These are phyloP conservation scores for Numida meleagris DNA, from an alignment of 2,113 vertebrate species.

Conservation along the genomic window DNA sequence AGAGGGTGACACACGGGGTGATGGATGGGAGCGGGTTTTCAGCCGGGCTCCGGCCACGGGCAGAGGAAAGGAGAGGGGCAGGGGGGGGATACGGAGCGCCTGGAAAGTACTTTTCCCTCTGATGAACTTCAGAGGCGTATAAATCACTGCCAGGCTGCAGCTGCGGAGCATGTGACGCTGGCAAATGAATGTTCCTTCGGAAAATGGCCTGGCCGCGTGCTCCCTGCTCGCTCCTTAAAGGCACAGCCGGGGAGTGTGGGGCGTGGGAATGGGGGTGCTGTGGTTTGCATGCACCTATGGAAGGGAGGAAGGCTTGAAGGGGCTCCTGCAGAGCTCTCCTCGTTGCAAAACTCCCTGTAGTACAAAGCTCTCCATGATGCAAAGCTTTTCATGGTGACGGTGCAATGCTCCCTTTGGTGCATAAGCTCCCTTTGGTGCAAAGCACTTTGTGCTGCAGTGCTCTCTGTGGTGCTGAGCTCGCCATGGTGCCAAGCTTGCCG, in stretches of 20 bases:
- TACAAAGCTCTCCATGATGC: no score
- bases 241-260: background rate
- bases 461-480: no score
- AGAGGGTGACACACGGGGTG: constrained; percentile 1
- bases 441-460: no score
- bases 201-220: background rate
- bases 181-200: constrained; percentile 42
- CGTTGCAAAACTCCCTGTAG: no score
- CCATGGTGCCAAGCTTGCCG: background rate
- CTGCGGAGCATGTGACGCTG: constrained; percentile 53
- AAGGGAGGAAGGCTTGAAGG: background rate
- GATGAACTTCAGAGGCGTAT: constrained; percentile 61
- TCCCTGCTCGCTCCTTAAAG: constrained; percentile 38
- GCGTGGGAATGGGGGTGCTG: background rate
- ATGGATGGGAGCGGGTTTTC: constrained; percentile 25
- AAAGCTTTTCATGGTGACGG: no score
- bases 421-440: no score
- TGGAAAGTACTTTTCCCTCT: constrained; percentile 60
- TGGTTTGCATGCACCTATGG: background rate
- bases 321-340: background rate
- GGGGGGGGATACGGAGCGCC: background rate
- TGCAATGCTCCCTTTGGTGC: no score
- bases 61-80: background rate
- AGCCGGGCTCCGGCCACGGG: background rate
- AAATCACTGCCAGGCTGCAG: constrained; percentile 70